Conservation (phyloP, 2,797 vertebrate genomes). For the Merluccius polli region DNA sequence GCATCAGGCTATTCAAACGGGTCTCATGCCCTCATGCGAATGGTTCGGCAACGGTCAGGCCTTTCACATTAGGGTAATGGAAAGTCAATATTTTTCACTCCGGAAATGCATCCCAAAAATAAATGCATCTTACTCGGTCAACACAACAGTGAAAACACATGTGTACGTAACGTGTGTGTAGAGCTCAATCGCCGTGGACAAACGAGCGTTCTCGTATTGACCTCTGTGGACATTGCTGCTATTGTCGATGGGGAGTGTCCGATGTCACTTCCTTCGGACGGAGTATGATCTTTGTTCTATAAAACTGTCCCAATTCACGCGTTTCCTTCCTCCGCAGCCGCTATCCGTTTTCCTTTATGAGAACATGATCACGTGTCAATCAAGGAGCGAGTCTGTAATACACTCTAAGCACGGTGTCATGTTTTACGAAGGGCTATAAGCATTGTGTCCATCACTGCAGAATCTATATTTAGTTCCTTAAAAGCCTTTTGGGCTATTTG, state of each 20-base stretch:
- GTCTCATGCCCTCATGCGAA: too few species aligned
- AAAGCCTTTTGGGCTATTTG: slow-evolving; percentile 23
- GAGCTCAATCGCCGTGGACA: slow-evolving; percentile 3
- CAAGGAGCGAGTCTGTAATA: not conserved
- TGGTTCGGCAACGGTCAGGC: too few species aligned
- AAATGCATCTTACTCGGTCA: not conserved
- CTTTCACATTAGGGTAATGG: not conserved
- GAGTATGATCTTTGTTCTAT: slow-evolving; percentile 42
- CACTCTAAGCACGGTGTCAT: not conserved
- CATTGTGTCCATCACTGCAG: not conserved
- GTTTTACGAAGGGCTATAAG: not conserved
- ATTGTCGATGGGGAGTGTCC: slow-evolving; percentile 52
- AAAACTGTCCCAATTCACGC: slow-evolving; percentile 39
- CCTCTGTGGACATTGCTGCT: slow-evolving; percentile 18
- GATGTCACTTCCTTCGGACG: slow-evolving; percentile 52
- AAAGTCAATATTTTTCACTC: not conserved
- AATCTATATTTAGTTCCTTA: not conserved
- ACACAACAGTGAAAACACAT: not conserved
- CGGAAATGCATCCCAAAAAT: not conserved
- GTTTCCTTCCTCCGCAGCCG: slow-evolving; percentile 47
- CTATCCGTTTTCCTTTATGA: slow-evolving; percentile 20
- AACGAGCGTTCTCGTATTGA: not conserved
- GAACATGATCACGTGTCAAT: slow-evolving; percentile 20
- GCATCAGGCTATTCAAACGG: too few species aligned
- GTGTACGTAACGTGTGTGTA: too few species aligned